Conservation (phyloP, 2,797 vertebrate genomes). For the Urosaurus nigricauda region DNA sequence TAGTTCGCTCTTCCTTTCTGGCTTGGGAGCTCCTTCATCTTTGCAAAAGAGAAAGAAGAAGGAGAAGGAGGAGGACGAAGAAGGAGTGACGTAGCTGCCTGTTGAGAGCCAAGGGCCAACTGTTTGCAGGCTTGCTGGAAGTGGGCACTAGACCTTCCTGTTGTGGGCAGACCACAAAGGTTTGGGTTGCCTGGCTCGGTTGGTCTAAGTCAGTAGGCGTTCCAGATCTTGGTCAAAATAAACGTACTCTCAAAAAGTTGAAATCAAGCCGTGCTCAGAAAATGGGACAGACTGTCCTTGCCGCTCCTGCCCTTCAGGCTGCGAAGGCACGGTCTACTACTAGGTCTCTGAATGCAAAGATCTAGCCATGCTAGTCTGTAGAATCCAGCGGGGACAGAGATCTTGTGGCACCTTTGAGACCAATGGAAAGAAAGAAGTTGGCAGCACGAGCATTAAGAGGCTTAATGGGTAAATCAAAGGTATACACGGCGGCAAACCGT, state of each 20-base stretch:
- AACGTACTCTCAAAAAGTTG: neutral
- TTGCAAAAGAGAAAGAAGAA: neutral
- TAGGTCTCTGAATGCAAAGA: too few species aligned
- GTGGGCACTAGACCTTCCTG: conserved; percentile 23
- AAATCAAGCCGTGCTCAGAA: neutral
- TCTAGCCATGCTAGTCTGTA: too few species aligned
- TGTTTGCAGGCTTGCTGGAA: neutral
- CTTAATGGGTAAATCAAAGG: neutral
- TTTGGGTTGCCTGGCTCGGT: neutral
- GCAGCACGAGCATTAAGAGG: neutral
- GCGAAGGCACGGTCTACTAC: too few species aligned
- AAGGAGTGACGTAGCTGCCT: neutral
- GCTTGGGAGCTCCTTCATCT: neutral
- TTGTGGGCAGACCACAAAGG: conserved; percentile 5
- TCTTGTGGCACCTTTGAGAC: too few species aligned
- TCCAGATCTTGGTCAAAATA: neutral
- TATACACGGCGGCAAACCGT: neutral
- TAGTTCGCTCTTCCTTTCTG: fast-evolving
- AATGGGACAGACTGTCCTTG: neutral
- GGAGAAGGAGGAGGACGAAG: neutral
- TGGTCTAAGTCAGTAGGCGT: neutral
- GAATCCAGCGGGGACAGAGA: too few species aligned
- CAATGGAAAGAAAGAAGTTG: too few species aligned
- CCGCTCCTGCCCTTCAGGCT: neutral
- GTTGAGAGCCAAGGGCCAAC: neutral